Conservation (phyloP, 2,113 vertebrate genomes). For the Onychostruthus taczanowskii region DNA sequence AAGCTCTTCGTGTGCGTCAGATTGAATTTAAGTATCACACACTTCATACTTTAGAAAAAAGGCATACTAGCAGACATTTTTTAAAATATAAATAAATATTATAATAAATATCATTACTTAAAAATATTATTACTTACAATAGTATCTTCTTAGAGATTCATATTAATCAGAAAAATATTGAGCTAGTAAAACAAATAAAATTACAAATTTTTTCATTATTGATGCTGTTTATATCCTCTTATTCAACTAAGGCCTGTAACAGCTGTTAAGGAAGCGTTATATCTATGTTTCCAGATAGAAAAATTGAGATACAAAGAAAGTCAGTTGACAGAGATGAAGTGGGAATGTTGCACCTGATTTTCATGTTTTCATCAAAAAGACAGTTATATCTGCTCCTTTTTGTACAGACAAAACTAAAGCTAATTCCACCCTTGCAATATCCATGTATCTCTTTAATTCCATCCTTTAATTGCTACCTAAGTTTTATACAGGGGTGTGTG, state of each 20-base stretch:
- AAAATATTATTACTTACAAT: neutral
- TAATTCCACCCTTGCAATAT: neutral
- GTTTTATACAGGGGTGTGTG: neutral
- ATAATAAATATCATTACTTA: no score
- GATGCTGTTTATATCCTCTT: neutral
- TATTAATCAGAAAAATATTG: neutral
- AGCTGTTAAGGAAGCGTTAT: neutral
- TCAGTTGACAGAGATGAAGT: neutral
- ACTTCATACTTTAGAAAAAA: neutral
- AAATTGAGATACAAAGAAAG: neutral
- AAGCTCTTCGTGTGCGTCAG: neutral
- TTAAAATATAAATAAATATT: no score
- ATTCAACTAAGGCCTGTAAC: neutral
- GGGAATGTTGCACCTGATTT: neutral
- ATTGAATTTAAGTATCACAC: neutral
- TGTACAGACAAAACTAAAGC: neutral
- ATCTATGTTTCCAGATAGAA: neutral
- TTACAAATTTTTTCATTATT: neutral
- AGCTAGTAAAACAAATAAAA: neutral
- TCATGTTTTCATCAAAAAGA: neutral
- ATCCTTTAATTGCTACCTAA: neutral
- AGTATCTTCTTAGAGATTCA: neutral
- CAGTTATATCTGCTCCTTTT: neutral
- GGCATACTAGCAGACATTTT: neutral
- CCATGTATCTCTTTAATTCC: neutral